A percentile compares a stretch with the other conserved stretches of the same genome.
These are phyloP conservation scores for Chionomys nivalis DNA, from an alignment of 2,113 vertebrate species.

Conservation along the genomic window DNA sequence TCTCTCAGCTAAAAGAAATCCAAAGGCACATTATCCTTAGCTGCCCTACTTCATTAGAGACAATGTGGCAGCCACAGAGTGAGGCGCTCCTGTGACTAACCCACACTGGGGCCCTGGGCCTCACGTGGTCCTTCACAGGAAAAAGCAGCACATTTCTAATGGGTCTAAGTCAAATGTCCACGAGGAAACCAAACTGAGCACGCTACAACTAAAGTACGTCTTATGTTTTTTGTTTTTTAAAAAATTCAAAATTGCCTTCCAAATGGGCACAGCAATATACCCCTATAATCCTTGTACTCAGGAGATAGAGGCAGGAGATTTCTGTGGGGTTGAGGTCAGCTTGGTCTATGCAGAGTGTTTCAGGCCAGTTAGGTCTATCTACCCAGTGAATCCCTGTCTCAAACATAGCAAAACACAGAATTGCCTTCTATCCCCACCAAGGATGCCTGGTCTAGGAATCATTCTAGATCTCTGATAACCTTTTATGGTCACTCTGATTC, in stretches of 20 bases:
- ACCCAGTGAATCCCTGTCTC: neutral
- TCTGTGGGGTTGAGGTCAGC: neutral
- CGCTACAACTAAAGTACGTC: constrained; percentile 12
- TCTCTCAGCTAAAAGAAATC: constrained; percentile 30
- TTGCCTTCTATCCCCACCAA: neutral
- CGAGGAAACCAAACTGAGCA: neutral
- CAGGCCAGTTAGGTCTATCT: neutral
- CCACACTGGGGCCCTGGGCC: neutral
- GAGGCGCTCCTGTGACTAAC: neutral
- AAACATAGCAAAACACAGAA: neutral
- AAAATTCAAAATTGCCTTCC: neutral
- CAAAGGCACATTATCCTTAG: constrained; percentile 44
- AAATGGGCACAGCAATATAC: neutral
- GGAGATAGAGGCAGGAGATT: neutral
- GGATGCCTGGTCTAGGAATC: neutral
- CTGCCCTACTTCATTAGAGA: constrained; percentile 28
- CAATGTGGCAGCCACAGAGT: neutral
- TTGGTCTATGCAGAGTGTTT: neutral
- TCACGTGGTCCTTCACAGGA: neutral
- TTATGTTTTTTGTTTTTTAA: neutral
- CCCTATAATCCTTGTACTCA: neutral
- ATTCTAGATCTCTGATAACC: neutral
- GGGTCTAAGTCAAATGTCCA: neutral
- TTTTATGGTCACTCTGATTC: neutral
- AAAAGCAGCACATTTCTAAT: neutral